These are phyloP conservation scores for Platygyra sinensis DNA, from an alignment of 64 coral and sea anemone species.

Conservation along the genomic window DNA sequence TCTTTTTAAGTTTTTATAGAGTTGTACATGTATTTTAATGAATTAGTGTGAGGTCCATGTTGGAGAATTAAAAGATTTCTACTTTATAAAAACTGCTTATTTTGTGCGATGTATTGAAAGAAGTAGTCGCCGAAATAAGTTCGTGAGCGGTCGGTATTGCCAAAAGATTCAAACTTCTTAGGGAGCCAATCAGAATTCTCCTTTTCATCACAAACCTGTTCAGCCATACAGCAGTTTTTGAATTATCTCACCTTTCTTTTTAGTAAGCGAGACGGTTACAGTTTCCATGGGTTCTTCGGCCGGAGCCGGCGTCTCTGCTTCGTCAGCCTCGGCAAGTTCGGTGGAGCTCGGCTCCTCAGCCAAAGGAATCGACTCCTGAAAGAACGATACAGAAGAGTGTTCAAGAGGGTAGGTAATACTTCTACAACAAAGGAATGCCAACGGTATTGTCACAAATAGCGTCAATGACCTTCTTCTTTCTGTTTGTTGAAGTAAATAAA, in stretches of 20 bases:
- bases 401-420: not conserved
- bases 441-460: not conserved
- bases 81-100: too few relatives aligned
- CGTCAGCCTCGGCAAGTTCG: not conserved
- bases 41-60: too few relatives aligned
- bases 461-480: not conserved
- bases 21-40: too few relatives aligned
- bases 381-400: not conserved
- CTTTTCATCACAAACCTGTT: not conserved
- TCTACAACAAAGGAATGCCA: not conserved
- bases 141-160: too few relatives aligned
- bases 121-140: too few relatives aligned
- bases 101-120: too few relatives aligned
- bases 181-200: not conserved
- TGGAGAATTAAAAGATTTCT: too few relatives aligned
- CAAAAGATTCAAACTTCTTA: too few relatives aligned
- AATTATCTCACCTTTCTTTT: slow-evolving; percentile 4
- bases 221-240: not conserved
- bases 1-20: too few relatives aligned
- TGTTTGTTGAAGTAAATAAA: not conserved
- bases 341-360: not conserved
- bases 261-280: slow-evolving; percentile 3
- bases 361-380: slow-evolving; percentile 19
- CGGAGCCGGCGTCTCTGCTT: not conserved
- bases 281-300: slow-evolving; percentile 29